A percentile compares a stretch with the other conserved stretches of the same genome.
phyloP scores from a whole-genome alignment of 2,888 invertebrate genomes.

The Cabera pusaria region DNA sequence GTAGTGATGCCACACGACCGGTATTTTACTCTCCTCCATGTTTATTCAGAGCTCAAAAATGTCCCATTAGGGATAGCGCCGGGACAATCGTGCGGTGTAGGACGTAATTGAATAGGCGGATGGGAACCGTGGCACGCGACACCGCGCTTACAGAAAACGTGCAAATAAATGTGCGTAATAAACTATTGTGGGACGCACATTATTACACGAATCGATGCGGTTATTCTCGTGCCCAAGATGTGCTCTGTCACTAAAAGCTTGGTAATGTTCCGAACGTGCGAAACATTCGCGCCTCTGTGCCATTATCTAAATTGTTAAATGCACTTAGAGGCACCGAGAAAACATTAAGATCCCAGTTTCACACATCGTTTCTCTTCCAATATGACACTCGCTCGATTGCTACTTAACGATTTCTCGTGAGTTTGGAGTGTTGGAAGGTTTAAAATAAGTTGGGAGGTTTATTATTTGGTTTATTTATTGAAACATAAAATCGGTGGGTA shows the following conservation, averaged over 20 bases:
- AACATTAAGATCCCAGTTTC: slow-evolving; percentile 47
- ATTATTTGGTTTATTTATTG: slow-evolving; percentile 21
- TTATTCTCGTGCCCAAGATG: slow-evolving; percentile 44
- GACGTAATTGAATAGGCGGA: slow-evolving; percentile 78
- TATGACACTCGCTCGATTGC: slow-evolving; percentile 39
- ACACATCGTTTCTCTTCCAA: slow-evolving; percentile 44
- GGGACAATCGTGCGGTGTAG: slow-evolving; percentile 68
- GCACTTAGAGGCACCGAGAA: slow-evolving; percentile 58
- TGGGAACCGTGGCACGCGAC: slow-evolving; percentile 72
- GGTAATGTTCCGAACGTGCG: slow-evolving; percentile 51
- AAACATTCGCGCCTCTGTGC: slow-evolving; percentile 53
- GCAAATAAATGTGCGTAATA: slow-evolving; percentile 69
- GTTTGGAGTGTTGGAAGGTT: slow-evolving; percentile 10
- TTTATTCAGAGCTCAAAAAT: slow-evolving; percentile 71
- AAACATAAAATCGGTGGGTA: slow-evolving; percentile 36
- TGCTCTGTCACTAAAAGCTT: slow-evolving; percentile 51
- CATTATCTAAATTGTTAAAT: slow-evolving; percentile 74
- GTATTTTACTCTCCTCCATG: slow-evolving; percentile 62
- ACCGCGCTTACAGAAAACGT: slow-evolving; percentile 52
- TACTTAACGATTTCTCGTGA: slow-evolving; percentile 25
- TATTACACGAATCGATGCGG: slow-evolving; percentile 58
- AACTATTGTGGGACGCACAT: slow-evolving; percentile 60
- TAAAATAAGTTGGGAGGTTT: slow-evolving; percentile 15
- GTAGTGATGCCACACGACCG: slow-evolving; percentile 74
- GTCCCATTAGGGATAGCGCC: slow-evolving; percentile 72